phyloP scores from a whole-genome alignment of 2,113 vertebrate genomes.

The Myxocyprinus asiaticus region DNA sequence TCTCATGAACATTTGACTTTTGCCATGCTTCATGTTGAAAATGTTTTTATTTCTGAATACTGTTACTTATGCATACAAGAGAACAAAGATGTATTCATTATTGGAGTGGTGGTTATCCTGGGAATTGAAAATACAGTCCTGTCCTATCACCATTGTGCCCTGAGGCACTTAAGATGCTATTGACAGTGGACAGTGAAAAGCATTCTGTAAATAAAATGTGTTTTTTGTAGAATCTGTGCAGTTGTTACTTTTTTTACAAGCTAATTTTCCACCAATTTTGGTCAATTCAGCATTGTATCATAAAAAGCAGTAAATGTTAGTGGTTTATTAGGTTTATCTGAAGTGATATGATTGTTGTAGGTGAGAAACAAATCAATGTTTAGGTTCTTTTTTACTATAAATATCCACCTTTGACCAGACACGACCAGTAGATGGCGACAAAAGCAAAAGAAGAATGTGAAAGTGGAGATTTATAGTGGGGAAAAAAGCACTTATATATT shows the following conservation, averaged over 20 bases:
- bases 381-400: too few relatives aligned
- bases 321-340: too few relatives aligned
- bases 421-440: too few relatives aligned
- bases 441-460: too few relatives aligned
- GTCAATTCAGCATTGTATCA: too few relatives aligned
- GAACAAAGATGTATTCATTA: not conserved
- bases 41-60: constrained; percentile 4
- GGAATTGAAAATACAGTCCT: not conserved
- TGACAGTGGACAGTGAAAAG: not conserved
- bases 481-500: too few relatives aligned
- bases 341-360: too few relatives aligned
- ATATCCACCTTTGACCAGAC: too few relatives aligned
- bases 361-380: too few relatives aligned
- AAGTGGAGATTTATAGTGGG: too few relatives aligned
- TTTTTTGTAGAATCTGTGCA: not conserved
- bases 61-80: not conserved
- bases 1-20: not conserved
- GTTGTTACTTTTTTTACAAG: not conserved
- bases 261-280: not conserved
- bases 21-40: not conserved
- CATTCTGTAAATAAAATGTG: constrained; percentile 42
- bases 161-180: too few relatives aligned
- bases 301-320: too few relatives aligned
- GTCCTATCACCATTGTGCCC: not conserved
- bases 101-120: not conserved